Evolutionary conservation across 2,888 invertebrate genomes (phyloP), one percentile per base, ranked within the genome.

Genomic region (Phaonia tiefii): DNA sequence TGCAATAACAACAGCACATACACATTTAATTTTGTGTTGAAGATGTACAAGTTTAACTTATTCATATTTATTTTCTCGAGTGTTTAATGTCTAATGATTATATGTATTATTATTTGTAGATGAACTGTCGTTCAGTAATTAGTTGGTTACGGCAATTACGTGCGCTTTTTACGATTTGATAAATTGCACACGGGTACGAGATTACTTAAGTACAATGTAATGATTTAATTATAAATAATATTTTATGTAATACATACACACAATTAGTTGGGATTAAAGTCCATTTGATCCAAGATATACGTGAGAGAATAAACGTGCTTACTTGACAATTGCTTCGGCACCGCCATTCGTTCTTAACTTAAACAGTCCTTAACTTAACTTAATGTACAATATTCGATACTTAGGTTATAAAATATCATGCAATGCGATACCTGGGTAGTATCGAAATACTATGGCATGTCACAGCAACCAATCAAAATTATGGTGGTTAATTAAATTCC

Each of bases 391-490:
- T n/a, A n/a, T n/a, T n/a, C n/a, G n/a, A n/a, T n/a, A n/a, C n/a
- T n/a, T n/a, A n/a, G n/a, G n/a, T n/a, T n/a, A n/a, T n/a, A n/a
- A n/a, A n/a, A n/a, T n/a, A n/a, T n/a, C n/a, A n/a, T n/a, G n/a
- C n/a, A n/a, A n/a, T n/a, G n/a, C n/a, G n/a, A n/a, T n/a, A n/a
- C n/a, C n/a, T n/a, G n/a, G n/a, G n/a, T n/a, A n/a, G n/a, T n/a
- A 15, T 25, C 4, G n/a, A 56, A 26, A 25, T 26, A 26, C 56
- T 25, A 25, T 13, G n/a, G 26, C 15, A 60, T 39, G 39, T 60
- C 39, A 60, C 39, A 39, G 39, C 63, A 77, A 80, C 80, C 80
- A 80, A 80, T 80, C 80, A 80, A 80, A 80, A 80, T 71, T 75
- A 58, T 72, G 10, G 46, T 39, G 31, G 31, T 31, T 31, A 37